Conservation (phyloP, 2,888 invertebrate species). For the Drosophila phalerata region DNA sequence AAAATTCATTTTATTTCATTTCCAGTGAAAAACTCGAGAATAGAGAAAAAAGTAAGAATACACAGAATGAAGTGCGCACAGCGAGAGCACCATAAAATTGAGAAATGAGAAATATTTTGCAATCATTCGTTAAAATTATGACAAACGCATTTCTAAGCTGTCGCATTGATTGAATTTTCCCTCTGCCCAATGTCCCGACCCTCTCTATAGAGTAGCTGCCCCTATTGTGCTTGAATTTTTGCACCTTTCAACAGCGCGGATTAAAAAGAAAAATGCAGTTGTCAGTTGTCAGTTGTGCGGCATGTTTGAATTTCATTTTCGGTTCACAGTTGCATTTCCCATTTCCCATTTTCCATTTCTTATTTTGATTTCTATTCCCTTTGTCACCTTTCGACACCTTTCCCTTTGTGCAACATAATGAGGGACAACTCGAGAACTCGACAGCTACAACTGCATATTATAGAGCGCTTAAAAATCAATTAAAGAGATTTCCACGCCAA, state of each 20-base stretch:
- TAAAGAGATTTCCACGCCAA: constrained; percentile 54
- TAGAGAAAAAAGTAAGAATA: neutral
- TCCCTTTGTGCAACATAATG: constrained; percentile 57
- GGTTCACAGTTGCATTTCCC: constrained; percentile 44
- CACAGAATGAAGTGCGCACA: constrained; percentile 21
- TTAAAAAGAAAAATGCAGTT: constrained; percentile 35
- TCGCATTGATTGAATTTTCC: constrained; percentile 74
- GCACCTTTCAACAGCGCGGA: constrained; percentile 61
- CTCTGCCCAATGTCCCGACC: constrained; percentile 8
- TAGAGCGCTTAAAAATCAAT: constrained; percentile 70
- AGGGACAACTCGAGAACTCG: constrained; percentile 36
- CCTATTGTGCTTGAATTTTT: constrained; percentile 58
- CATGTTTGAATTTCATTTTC: constrained; percentile 63
- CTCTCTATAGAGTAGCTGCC: neutral
- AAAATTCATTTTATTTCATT: constrained; percentile 70
- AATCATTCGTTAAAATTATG: constrained; percentile 78
- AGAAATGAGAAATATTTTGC: constrained; percentile 73
- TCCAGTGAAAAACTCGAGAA: constrained; percentile 30
- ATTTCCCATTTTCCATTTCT: constrained; percentile 1
- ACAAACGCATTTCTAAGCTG: constrained; percentile 78
- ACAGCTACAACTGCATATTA: constrained; percentile 51
- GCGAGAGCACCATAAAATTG: constrained; percentile 45
- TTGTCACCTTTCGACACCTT: constrained; percentile 67
- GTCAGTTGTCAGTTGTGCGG: constrained; percentile 42
- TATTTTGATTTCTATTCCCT: constrained; percentile 20